Evolutionary conservation across 2,797 vertebrate genomes (phyloP).

Genomic region (Ceryle rudis): DNA sequence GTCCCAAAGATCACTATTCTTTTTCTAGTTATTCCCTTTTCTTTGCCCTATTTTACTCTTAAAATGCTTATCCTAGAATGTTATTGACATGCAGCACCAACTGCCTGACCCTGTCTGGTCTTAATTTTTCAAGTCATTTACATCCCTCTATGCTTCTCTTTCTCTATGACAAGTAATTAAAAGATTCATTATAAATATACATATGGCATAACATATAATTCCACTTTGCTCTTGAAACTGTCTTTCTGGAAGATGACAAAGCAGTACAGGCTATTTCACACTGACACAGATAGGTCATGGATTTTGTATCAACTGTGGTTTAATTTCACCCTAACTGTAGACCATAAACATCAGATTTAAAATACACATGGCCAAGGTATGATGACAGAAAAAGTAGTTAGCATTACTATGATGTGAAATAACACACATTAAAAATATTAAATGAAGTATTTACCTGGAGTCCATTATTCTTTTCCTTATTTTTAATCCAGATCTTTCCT

Average conservation of each 20-base stretch:
- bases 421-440: neutral
- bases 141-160: neutral
- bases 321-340: neutral
- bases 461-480: conserved; percentile 81
- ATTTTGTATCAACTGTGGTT: neutral
- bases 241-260: neutral
- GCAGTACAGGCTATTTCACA: neutral
- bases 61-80: neutral
- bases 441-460: conserved; percentile 79
- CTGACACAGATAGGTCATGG: neutral
- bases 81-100: neutral
- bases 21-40: neutral
- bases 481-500: conserved; percentile 89
- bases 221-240: neutral
- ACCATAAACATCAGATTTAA: neutral
- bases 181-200: neutral
- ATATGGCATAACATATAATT: neutral
- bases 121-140: neutral
- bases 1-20: neutral
- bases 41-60: neutral
- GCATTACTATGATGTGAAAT: neutral
- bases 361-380: neutral
- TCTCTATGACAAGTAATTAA: neutral
- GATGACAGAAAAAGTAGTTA: neutral
- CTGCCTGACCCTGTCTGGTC: neutral